Percentiles rank a stretch among this genome's conserved stretches.
phyloP scores from a whole-genome alignment of 2,888 invertebrate species.

The Athalia rosae region DNA sequence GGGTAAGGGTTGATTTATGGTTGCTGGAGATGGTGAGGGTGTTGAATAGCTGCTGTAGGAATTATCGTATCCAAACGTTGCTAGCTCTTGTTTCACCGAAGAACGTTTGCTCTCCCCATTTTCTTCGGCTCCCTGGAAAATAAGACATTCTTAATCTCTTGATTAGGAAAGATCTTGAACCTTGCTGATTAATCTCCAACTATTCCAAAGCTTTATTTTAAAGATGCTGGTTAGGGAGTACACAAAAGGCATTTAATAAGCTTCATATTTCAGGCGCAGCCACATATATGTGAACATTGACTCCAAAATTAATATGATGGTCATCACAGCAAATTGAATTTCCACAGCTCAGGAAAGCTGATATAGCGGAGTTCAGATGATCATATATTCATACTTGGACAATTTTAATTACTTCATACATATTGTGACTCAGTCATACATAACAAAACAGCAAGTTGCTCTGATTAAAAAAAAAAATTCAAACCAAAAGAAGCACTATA shows the following conservation, averaged over 20 bases:
- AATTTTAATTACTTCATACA: neutral
- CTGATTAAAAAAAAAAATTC: neutral
- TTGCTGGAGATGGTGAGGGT: conserved; percentile 58
- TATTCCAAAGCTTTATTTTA: neutral
- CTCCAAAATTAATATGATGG: neutral
- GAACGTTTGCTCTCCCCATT: conserved; percentile 61
- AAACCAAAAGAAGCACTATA: neutral
- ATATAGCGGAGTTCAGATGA: conserved; percentile 39
- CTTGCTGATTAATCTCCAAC: neutral
- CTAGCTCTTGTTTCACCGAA: conserved; percentile 61
- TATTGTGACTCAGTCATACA: too few species aligned
- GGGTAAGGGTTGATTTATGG: conserved; percentile 67
- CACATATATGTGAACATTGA: neutral
- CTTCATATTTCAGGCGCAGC: conserved; percentile 3
- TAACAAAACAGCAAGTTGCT: too few species aligned
- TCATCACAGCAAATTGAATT: neutral
- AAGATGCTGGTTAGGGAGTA: conserved; percentile 1
- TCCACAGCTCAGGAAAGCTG: neutral
- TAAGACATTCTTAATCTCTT: neutral
- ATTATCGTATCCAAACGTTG: conserved; percentile 63
- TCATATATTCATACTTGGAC: conserved; percentile 22
- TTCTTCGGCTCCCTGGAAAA: conserved; percentile 59
- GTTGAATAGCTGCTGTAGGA: conserved; percentile 64
- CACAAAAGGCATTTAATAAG: conserved; percentile 6
- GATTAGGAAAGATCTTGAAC: neutral